A percentile compares a stretch with the other conserved stretches of the same genome.
phyloP scores from a whole-genome alignment of 1,140 invertebrate species.

The Mesaphorura yosii region DNA sequence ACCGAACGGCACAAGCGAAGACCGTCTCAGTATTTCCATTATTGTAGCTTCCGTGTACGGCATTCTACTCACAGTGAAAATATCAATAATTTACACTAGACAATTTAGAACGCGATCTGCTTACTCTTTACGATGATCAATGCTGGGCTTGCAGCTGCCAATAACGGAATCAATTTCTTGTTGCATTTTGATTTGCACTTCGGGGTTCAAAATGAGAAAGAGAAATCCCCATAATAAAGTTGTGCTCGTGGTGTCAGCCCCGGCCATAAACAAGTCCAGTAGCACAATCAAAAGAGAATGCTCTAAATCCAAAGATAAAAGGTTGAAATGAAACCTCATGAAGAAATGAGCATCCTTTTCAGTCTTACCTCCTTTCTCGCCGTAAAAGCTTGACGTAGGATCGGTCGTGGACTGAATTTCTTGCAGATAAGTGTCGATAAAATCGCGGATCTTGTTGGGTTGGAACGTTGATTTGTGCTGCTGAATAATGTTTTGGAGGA shows the following conservation, averaged over 20 bases:
- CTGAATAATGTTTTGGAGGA: slow-evolving; percentile 47
- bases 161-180: slow-evolving; percentile 66
- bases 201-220: slow-evolving; percentile 58
- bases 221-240: slow-evolving; percentile 64
- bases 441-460: slow-evolving; percentile 53
- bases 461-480: slow-evolving; percentile 58
- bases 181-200: slow-evolving; percentile 66
- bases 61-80: slow-evolving; percentile 43
- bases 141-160: slow-evolving; percentile 51
- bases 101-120: background rate
- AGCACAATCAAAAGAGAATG: slow-evolving; percentile 25
- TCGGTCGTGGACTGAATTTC: slow-evolving; percentile 24
- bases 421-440: slow-evolving; percentile 70
- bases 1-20: slow-evolving; percentile 62
- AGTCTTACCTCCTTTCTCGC: slow-evolving; percentile 19
- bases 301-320: slow-evolving; percentile 11
- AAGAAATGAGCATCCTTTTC: background rate
- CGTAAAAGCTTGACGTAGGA: slow-evolving; percentile 25
- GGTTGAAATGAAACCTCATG: background rate
- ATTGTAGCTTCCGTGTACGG: slow-evolving; percentile 66
- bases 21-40: slow-evolving; percentile 61
- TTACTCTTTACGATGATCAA: slow-evolving; percentile 59
- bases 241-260: slow-evolving; percentile 69
- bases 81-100: background rate
- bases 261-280: slow-evolving; percentile 48